Evolutionary conservation across 2,888 invertebrate genomes (phyloP).

Genomic region (Thyatira batis): DNA sequence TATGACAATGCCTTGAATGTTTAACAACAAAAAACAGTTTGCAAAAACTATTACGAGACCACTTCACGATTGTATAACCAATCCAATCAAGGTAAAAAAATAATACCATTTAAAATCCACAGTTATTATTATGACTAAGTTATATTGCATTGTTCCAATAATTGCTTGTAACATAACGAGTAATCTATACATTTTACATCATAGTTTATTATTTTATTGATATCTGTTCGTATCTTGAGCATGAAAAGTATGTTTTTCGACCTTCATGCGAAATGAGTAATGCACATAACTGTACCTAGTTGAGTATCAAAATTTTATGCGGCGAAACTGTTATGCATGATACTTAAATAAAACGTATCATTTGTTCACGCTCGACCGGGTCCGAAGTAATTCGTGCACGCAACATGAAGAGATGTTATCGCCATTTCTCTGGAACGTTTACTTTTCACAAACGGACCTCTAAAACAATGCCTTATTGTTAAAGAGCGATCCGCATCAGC

Average conservation of each 20-base stretch:
- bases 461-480: slow-evolving; percentile 68
- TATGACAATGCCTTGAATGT: slow-evolving; percentile 1
- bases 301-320: slow-evolving; percentile 19
- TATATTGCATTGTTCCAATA: not conserved
- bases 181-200: too few relatives aligned
- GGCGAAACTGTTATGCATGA: slow-evolving; percentile 26
- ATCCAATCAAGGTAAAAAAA: not conserved
- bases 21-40: not conserved
- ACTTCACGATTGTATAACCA: not conserved
- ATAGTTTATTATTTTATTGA: too few relatives aligned
- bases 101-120: not conserved
- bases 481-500: slow-evolving; percentile 31
- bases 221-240: too few relatives aligned
- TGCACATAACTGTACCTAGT: slow-evolving; percentile 26
- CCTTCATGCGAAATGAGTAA: slow-evolving; percentile 15
- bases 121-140: not conserved
- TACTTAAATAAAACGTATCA: too few relatives aligned
- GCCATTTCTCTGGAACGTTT: slow-evolving; percentile 46
- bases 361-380: slow-evolving; percentile 24
- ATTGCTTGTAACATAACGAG: not conserved
- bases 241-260: not conserved
- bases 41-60: not conserved
- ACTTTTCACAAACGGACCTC: slow-evolving; percentile 47
- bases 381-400: slow-evolving; percentile 32
- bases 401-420: slow-evolving; percentile 58